Percentiles rank a stretch among this genome's conserved stretches.
Evolutionary conservation across 2,888 invertebrate genomes (phyloP).

Genomic region (Amphipoea oculea): DNA sequence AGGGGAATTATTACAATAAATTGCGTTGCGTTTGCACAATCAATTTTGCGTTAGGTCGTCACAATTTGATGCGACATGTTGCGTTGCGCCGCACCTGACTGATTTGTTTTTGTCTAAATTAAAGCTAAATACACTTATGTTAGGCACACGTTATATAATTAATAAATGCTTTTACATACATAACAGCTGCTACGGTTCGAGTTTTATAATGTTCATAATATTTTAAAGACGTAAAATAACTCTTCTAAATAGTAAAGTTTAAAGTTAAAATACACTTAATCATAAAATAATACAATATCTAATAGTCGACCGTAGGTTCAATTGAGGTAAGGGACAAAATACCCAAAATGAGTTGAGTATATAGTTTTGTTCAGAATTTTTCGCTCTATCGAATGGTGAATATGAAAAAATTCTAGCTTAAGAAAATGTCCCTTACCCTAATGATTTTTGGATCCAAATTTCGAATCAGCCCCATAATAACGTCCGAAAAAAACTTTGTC

Average conservation of each 20-base stretch:
- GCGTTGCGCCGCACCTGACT: background rate
- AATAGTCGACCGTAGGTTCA: no score
- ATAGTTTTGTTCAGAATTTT: no score
- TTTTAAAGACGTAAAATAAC: background rate
- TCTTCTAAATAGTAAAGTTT: background rate
- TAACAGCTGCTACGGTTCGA: background rate
- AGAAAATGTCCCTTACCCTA: no score
- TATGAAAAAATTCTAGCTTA: no score
- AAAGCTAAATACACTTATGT: slow-evolving; percentile 34
- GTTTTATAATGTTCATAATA: background rate
- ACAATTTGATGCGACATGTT: background rate
- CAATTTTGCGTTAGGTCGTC: background rate
- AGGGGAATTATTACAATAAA: background rate
- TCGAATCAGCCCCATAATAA: no score
- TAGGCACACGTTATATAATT: slow-evolving; percentile 8
- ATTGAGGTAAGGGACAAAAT: no score
- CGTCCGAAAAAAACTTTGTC: no score
- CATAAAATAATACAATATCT: slow-evolving; percentile 6
- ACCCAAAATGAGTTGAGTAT: no score
- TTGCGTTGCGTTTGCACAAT: background rate
- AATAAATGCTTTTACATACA: background rate
- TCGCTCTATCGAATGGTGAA: no score
- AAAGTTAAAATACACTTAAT: background rate
- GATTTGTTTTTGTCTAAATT: slow-evolving; percentile 20
- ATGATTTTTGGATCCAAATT: no score